phyloP scores from a whole-genome alignment of 2,113 vertebrate genomes.

The Steatornis caripensis region DNA sequence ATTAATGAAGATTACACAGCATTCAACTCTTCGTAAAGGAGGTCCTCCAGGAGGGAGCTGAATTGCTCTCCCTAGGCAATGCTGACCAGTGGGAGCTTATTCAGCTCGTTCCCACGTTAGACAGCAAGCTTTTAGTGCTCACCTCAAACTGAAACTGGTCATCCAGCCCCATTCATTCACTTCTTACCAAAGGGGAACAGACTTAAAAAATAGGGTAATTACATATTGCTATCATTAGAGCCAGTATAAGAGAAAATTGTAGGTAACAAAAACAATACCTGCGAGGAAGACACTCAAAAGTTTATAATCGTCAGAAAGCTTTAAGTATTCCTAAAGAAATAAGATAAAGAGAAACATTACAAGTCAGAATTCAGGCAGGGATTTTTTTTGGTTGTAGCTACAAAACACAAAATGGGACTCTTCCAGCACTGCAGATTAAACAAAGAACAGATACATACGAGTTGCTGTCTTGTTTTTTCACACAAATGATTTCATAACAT shows the following conservation, averaged over 20 bases:
- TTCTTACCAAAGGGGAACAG: background rate
- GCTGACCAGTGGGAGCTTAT: background rate
- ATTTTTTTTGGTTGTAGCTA: background rate
- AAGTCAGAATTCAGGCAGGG: background rate
- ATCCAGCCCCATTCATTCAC: background rate
- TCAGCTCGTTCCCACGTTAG: background rate
- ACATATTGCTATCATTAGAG: background rate
- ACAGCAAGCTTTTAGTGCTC: background rate
- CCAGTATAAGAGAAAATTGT: background rate
- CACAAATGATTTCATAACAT: background rate
- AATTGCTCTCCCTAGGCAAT: background rate
- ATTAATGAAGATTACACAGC: background rate
- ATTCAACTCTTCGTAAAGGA: background rate
- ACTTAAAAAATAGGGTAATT: background rate
- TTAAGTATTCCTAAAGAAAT: conserved; percentile 81
- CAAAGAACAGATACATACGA: background rate
- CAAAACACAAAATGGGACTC: background rate
- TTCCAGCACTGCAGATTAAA: background rate
- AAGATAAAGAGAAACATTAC: background rate
- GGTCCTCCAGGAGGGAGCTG: background rate
- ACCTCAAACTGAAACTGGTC: background rate
- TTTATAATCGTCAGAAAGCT: conserved; percentile 75
- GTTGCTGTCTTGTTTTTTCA: background rate
- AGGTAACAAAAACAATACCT: conserved; percentile 73
- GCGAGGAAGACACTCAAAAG: conserved; percentile 81